Evolutionary conservation across 2,797 vertebrate genomes (phyloP), one percentile per base, ranked within the genome.

Genomic region (Pseudomugil tenellus): DNA sequence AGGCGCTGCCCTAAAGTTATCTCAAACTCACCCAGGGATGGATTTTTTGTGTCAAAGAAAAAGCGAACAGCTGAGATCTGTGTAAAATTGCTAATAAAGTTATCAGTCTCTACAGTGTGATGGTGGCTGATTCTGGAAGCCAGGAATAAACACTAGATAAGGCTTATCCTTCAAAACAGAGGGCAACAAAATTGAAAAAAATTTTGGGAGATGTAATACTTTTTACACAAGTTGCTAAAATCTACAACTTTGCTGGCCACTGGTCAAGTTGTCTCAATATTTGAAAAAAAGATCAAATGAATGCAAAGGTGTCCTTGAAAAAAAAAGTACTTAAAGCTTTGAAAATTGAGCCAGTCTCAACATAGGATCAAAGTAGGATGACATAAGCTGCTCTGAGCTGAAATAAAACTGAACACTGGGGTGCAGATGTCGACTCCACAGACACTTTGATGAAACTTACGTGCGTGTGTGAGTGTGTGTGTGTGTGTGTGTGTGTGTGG

Each of bases 111-210:
- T 21, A 17, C 71, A 21, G 54, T 39, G 70, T 70, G 70, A 64
- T 43, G 67, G 74, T 64, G 67, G 66, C 74, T 6, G 74, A 59
- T 58, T 68, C 1, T 13, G 58, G 31, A 63, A 58, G 2, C 23
- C 9, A 3, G 53, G 51, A 49, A 65, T 67, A 82, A 67, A 65
- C 23, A 31, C 28, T n/a, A 63, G 79, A 80, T 86, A 81, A 69
- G 34, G 1, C 57, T 77, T 74, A 77, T 81, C 77, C 52, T 28
- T 16, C 53, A 17, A 70, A 80, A 71, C 55, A 10, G 61, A 79
- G 54, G 12, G 58, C 28, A 48, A 56, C 60, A 57, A 57, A 23
- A 61, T 55, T 32, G 23, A 11, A 54, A 65, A 53, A 56, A 52
- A 19, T 19, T 16, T 17, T 1, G 13, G 17, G 3, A 19, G 14